Percentiles rank a stretch among this genome's conserved stretches.
Conservation (phyloP, 2,888 invertebrate genomes). For the Oxyscelio sp. region DNA sequence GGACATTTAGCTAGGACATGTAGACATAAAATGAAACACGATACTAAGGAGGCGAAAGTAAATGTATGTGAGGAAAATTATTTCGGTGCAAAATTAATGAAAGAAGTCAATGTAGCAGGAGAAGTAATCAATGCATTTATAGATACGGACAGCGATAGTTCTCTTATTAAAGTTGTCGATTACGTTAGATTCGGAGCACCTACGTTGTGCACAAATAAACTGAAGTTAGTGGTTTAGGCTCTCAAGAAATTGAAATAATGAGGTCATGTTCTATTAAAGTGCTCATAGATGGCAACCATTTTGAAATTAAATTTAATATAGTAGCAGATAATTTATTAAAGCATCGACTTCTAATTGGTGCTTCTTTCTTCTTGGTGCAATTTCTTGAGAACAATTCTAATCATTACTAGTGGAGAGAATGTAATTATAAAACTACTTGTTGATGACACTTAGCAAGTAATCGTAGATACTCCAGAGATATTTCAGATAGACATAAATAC, state of each 20-base stretch:
- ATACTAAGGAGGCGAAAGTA: not conserved
- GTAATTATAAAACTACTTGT: slow-evolving; percentile 1
- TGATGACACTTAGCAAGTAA: not conserved
- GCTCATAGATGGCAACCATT: not conserved
- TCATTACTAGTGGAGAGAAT: not conserved
- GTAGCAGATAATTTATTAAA: slow-evolving; percentile 7
- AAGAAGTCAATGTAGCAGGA: not conserved
- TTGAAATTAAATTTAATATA: not conserved
- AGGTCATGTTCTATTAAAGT: not conserved
- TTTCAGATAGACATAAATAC: not conserved
- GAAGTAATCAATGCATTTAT: not conserved
- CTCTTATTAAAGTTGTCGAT: not conserved
- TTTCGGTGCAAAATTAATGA: not conserved
- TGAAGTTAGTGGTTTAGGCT: slow-evolving; percentile 2
- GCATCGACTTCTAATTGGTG: slow-evolving; percentile 4
- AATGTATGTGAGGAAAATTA: not conserved
- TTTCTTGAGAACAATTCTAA: not conserved
- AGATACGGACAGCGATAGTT: not conserved
- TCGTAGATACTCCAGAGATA: not conserved
- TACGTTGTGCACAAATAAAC: not conserved
- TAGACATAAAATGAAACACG: not conserved
- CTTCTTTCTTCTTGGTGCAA: too few relatives aligned
- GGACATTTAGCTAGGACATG: not conserved
- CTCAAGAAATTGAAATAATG: slow-evolving; percentile 1
- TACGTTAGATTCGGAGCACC: not conserved